phyloP scores from a whole-genome alignment of 2,888 invertebrate species.

The Drosophila siamana region DNA sequence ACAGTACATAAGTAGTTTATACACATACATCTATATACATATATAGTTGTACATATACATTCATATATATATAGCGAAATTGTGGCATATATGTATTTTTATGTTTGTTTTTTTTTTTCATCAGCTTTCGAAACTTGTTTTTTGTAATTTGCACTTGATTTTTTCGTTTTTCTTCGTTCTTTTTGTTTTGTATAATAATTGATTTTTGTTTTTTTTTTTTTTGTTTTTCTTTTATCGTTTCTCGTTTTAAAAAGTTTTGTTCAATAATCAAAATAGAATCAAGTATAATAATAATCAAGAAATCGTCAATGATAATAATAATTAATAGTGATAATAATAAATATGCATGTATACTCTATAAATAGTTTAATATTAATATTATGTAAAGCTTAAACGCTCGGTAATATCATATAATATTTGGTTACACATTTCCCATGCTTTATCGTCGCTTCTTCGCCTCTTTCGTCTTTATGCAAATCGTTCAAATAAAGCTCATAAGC shows the following conservation, averaged over 20 bases:
- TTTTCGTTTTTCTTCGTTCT: slow-evolving; percentile 9
- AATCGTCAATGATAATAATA: slow-evolving; percentile 30
- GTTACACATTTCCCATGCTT: slow-evolving; percentile 71
- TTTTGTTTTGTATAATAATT: slow-evolving; percentile 25
- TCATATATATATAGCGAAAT: slow-evolving; percentile 31
- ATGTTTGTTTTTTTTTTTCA: slow-evolving; percentile 31
- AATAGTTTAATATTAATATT: slow-evolving; percentile 56
- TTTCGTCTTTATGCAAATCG: slow-evolving; percentile 64
- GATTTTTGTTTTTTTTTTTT: slow-evolving; percentile 40
- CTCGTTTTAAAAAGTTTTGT: slow-evolving; percentile 21
- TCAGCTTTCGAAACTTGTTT: slow-evolving; percentile 33
- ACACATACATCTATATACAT: slow-evolving; percentile 19
- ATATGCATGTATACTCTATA: slow-evolving; percentile 53
- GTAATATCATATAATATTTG: slow-evolving; percentile 80
- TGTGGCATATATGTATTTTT: slow-evolving; percentile 27
- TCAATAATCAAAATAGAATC: slow-evolving; percentile 38
- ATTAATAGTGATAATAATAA: slow-evolving; percentile 57
- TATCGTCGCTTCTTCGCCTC: slow-evolving; percentile 40
- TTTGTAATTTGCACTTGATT: slow-evolving; percentile 39
- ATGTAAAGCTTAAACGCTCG: slow-evolving; percentile 76
- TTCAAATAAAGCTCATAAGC: slow-evolving; percentile 81
- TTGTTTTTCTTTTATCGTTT: slow-evolving; percentile 8
- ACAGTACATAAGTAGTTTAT: slow-evolving; percentile 18
- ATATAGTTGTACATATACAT: slow-evolving; percentile 12
- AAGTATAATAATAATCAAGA: slow-evolving; percentile 52